Base-by-base conservation (phyloP, 2,113 vertebrate genomes). In the Hypocryptadius cinnamomeus region DNA sequence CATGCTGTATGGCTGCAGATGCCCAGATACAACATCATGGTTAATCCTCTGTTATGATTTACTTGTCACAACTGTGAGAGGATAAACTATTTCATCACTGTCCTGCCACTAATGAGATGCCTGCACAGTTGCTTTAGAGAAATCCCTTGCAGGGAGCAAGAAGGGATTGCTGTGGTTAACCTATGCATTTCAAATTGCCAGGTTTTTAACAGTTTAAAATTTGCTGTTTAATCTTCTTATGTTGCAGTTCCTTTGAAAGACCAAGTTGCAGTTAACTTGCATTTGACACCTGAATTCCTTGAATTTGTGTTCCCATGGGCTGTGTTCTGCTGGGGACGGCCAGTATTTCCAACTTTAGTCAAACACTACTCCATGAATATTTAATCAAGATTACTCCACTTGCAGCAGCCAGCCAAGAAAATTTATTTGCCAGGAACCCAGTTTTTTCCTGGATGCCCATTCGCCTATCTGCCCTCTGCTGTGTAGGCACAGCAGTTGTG, bases 1-100 rank as follows among this genome's bases (percentile, higher is more conserved):
- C 19, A 17, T 10, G 48, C 48, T 42, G 39, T 33, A 11, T 1
- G 4, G 28, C 9, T 73, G 39, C 66, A 88, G 23, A 19, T 50
- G 8, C n/a, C 17, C 68, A 13, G 13, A 17, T 13, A 25, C 0
- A 4, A 17, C 44, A 48, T n/a, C 1, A 0, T 37, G 51, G 17
- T 79, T 76, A 70, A 27, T 68, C 13, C 14, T 87, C 28, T 8
- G 2, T 76, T 79, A 51, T 1, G 19, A 48, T 53, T 64, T 57
- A n/a, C 15, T 48, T 72, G 40, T 61, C 66, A 56, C 31, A 57
- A n/a, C 57, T 20, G 8, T 37, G 40, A 64, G 54, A 76, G 48
- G 57, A 59, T 15, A 31, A 66, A 76, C 15, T 85, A 9, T 68
- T 79, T 85, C 33, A 40, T 65, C 45, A 15, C 45, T 48, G 28